Percentiles rank a stretch among this genome's conserved stretches.
phyloP scores from a whole-genome alignment of 2,113 vertebrate genomes.

The Ellobius talpinus region DNA sequence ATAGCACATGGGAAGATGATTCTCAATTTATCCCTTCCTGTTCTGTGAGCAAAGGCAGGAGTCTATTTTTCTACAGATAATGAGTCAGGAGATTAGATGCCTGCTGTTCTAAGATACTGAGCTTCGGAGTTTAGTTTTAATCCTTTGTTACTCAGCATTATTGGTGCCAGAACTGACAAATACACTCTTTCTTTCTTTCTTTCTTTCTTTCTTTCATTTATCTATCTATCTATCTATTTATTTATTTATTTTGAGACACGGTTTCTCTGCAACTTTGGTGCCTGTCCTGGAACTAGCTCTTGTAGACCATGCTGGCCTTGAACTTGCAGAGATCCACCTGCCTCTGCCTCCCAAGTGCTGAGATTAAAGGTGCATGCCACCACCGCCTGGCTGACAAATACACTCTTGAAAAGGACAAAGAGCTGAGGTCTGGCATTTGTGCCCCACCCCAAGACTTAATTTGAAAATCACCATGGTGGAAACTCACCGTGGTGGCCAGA shows the following conservation, averaged over 20 bases:
- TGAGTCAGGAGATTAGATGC: background rate
- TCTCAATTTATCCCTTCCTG: background rate
- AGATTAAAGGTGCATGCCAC: too few relatives aligned
- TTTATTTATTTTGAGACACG: too few relatives aligned
- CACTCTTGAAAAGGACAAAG: background rate
- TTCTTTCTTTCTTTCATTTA: too few relatives aligned
- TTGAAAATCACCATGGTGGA: slow-evolving; percentile 61
- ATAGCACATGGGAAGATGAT: background rate
- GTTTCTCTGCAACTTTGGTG: too few relatives aligned
- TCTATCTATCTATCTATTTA: too few relatives aligned
- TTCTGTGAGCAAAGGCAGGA: background rate
- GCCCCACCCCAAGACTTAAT: background rate
- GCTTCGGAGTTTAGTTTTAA: background rate
- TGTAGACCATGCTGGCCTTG: too few relatives aligned
- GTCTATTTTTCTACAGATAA: background rate
- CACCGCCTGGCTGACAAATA: too few relatives aligned
- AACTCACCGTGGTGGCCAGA: slow-evolving; percentile 70
- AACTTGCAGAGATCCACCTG: too few relatives aligned
- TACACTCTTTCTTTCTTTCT: too few relatives aligned
- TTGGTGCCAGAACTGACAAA: background rate
- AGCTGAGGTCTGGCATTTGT: background rate
- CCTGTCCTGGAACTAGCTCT: too few relatives aligned
- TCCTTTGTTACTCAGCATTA: background rate
- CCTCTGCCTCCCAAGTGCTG: too few relatives aligned
- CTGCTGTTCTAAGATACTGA: background rate